Conservation (phyloP, 2,113 vertebrate species). For the Nothobranchius kuhntae region DNA sequence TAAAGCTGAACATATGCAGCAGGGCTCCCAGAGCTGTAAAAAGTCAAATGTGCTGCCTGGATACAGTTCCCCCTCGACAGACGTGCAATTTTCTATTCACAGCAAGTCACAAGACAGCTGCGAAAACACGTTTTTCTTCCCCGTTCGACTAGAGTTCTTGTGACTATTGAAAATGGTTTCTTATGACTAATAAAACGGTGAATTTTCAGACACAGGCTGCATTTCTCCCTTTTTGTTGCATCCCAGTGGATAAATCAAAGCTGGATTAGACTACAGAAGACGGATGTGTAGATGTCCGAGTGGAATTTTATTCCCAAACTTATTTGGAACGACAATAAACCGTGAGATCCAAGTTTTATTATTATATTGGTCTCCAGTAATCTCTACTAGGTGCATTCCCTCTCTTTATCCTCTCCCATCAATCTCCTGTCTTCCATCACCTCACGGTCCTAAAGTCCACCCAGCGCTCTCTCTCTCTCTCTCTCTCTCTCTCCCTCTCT, state of each 20-base stretch:
- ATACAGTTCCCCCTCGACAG: background rate
- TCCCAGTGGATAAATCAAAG: background rate
- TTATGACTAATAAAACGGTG: background rate
- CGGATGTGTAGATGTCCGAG: too few relatives aligned
- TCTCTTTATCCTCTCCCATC: constrained; percentile 1
- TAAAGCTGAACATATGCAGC: background rate
- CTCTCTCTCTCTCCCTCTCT: too few relatives aligned
- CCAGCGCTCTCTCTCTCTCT: constrained; percentile 4
- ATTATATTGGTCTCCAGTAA: constrained; percentile 23
- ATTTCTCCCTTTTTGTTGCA: background rate
- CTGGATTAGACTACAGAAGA: too few relatives aligned
- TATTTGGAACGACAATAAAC: background rate
- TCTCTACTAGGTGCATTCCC: constrained; percentile 27
- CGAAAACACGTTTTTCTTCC: background rate
- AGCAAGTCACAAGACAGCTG: background rate
- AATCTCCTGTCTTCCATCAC: constrained; percentile 57
- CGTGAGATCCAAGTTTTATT: background rate
- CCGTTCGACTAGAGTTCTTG: background rate
- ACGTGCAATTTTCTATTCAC: background rate
- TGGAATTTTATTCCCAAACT: too few relatives aligned
- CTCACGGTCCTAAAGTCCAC: constrained; percentile 50
- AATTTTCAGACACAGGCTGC: background rate
- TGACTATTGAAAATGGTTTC: background rate
- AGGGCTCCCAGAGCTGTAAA: background rate
- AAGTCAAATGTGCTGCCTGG: background rate